Conservation (phyloP, 2,113 vertebrate genomes). For the Sturnus vulgaris region DNA sequence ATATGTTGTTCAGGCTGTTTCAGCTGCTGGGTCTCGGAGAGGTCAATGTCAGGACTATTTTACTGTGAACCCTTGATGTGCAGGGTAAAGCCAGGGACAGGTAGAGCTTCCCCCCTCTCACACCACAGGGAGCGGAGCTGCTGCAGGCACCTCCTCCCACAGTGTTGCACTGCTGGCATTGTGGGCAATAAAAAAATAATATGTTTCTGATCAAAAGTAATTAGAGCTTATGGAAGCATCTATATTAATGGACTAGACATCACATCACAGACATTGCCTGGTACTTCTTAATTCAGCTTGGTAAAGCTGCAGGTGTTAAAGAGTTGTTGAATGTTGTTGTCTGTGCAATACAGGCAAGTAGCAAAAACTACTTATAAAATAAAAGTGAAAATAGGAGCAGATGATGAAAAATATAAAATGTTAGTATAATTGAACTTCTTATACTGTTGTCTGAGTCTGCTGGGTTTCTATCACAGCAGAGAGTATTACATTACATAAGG, state of each 20-base stretch:
- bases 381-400: conserved; percentile 52
- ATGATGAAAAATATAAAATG: neutral
- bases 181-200: conserved; percentile 51
- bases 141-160: neutral
- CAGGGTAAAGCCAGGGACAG: conserved; percentile 64
- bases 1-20: conserved; percentile 79
- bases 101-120: conserved; percentile 52
- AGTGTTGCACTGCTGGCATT: neutral
- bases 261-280: neutral
- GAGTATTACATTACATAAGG: neutral
- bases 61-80: conserved; percentile 72
- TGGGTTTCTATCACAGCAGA: neutral
- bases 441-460: neutral
- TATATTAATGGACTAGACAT: conserved; percentile 43
- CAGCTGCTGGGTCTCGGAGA: conserved; percentile 72
- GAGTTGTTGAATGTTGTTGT: conserved; percentile 46
- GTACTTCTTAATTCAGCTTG: conserved; percentile 7
- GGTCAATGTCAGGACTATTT: conserved; percentile 81
- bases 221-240: conserved; percentile 53
- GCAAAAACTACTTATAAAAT: conserved; percentile 31
- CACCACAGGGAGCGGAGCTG: conserved; percentile 31
- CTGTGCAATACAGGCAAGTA: conserved; percentile 37
- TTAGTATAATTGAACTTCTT: neutral
- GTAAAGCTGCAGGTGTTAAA: conserved; percentile 42
- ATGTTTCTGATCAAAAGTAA: conserved; percentile 59